Conservation (phyloP, 2,888 invertebrate species). For the Acrobasis suavella region DNA sequence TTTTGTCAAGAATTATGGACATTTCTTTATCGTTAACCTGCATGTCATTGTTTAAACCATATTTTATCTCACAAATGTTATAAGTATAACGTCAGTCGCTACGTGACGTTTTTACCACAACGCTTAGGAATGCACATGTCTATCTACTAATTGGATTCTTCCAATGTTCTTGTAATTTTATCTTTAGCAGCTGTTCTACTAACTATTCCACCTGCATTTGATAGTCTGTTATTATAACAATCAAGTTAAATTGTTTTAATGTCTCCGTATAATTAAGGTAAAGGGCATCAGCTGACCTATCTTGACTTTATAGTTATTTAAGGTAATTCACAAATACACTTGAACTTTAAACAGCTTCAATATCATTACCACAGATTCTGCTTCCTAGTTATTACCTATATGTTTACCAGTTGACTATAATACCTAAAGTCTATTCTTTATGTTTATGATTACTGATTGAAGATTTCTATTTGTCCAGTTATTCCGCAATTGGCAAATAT, state of each 20-base stretch:
- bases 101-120: slow-evolving; percentile 13
- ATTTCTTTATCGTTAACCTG: neutral
- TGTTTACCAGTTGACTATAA: no score
- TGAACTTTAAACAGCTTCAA: slow-evolving; percentile 37
- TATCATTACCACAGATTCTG: slow-evolving; percentile 16
- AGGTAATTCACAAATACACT: slow-evolving; percentile 34
- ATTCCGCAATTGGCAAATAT: slow-evolving; percentile 17
- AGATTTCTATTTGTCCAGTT: slow-evolving; percentile 16
- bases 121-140: neutral
- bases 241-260: slow-evolving; percentile 13
- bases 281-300: slow-evolving; percentile 40
- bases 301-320: slow-evolving; percentile 27
- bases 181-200: neutral
- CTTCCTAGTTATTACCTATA: slow-evolving; percentile 26
- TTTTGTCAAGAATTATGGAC: neutral
- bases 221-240: neutral
- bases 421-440: no score
- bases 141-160: slow-evolving; percentile 11
- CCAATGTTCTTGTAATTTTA: neutral
- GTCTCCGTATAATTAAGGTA: slow-evolving; percentile 22
- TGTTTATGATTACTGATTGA: neutral
- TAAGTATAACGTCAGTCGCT: neutral
- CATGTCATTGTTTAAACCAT: slow-evolving; percentile 6
- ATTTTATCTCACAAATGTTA: neutral
- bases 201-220: slow-evolving; percentile 19